Base-by-base conservation (phyloP, 2,797 vertebrate species). In the Diglossa cyanea region DNA sequence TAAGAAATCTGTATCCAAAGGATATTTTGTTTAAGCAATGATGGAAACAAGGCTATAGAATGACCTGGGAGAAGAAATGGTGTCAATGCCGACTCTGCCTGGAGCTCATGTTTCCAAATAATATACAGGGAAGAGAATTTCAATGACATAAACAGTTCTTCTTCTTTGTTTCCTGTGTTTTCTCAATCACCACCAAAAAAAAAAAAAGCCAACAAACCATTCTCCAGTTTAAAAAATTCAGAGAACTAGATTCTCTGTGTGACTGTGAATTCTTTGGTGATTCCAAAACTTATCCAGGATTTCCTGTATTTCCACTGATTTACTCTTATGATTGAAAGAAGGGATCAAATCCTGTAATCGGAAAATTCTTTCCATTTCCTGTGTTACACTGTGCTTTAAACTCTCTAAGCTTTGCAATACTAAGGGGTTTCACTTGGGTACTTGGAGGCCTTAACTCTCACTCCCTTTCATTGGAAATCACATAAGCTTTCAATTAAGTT, bases 141-240 rank as follows among this genome's bases (percentile, higher is more conserved):
- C 39, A 42, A 33, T 28, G 20, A n/a, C 10, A 73, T 13, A 73
- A 70, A 11, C 2, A 62, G 1, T 15, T 63, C 65, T 51, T 78
- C 10, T 48, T 42, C 10, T 75, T 75, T 57, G 1, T 1, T 68
- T 82, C 31, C 9, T 10, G 3, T 28, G 2, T 35, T 55, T 55
- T 72, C 13, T 42, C 5, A 35, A 11, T n/a, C 19, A 23, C 2
- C 4, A 51, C 11, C 2, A 63, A 31, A 82, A 31, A 44, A 39
- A 39, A 40, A 40, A 5, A 4, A 1, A 1, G 2, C 1, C 4
- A 25, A 10, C 3, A 57, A 39, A 6, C 1, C 1, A 47, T 55
- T 57, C 23, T 62, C 17, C 4, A 6, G 51, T 68, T 74, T 12
- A 37, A 65, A 17, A 53, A 33, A 21, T 13, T 33, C 31, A 42